Conservation (phyloP, 2,113 vertebrate species). For the Oreochromis spilurus region DNA sequence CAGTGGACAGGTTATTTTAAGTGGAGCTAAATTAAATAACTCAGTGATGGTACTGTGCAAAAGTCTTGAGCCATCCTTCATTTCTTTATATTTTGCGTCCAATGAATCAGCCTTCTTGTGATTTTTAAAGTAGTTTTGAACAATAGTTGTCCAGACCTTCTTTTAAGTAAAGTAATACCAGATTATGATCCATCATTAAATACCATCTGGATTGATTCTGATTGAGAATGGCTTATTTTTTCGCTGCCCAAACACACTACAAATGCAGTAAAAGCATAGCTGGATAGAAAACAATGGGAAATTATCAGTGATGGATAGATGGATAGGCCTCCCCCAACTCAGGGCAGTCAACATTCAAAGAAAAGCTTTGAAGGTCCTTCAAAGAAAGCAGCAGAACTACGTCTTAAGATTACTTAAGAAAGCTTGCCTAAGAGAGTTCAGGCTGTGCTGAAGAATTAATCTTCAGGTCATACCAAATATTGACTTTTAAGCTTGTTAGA, state of each 20-base stretch:
- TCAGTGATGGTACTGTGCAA: not conserved
- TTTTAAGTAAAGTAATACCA: not conserved
- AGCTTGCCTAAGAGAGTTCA: not conserved
- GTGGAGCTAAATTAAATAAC: not conserved
- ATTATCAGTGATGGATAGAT: not conserved
- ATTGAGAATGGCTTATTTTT: not conserved
- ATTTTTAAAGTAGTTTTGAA: not conserved
- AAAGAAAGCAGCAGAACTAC: not conserved
- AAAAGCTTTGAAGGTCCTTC: not conserved
- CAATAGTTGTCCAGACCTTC: not conserved
- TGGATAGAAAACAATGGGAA: not conserved
- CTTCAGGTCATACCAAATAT: not conserved
- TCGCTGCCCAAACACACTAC: not conserved
- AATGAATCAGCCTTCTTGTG: not conserved
- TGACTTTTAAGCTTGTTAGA: not conserved
- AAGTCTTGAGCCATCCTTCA: not conserved
- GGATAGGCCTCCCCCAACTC: not conserved
- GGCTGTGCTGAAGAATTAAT: not conserved
- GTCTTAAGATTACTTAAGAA: not conserved
- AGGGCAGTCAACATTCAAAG: not conserved
- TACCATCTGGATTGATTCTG: not conserved
- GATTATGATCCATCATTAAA: fast-evolving
- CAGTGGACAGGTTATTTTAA: not conserved
- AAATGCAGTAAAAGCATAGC: not conserved
- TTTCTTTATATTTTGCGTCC: not conserved